Percentiles rank a stretch among this genome's conserved stretches.
phyloP scores from a whole-genome alignment of 2,888 invertebrate species.

The Odontomyia ornata region DNA sequence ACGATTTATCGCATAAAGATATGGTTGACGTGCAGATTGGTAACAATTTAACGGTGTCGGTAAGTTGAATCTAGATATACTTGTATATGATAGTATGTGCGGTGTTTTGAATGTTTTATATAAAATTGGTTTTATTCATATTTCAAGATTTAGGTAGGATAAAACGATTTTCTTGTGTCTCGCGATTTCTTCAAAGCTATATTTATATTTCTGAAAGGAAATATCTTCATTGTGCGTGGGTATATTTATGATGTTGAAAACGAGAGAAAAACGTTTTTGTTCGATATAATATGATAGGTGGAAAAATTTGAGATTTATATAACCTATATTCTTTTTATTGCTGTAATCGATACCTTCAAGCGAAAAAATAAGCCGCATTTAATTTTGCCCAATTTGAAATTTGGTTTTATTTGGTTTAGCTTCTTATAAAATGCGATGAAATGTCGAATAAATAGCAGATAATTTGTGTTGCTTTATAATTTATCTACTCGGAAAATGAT shows the following conservation, averaged over 20 bases:
- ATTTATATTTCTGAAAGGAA: neutral
- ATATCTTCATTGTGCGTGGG: neutral
- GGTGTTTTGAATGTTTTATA: neutral
- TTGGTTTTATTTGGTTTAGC: too few relatives aligned
- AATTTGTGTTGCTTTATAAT: too few relatives aligned
- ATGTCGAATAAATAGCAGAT: too few relatives aligned
- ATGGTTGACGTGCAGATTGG: conserved; percentile 63
- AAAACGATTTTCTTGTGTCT: neutral
- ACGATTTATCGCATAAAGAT: conserved; percentile 63
- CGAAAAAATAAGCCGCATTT: too few relatives aligned
- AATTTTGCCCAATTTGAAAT: too few relatives aligned
- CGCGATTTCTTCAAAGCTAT: neutral
- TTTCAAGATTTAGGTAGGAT: neutral
- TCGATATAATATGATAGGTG: too few relatives aligned
- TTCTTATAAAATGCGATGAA: too few relatives aligned
- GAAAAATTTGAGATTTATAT: too few relatives aligned
- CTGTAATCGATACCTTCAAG: too few relatives aligned
- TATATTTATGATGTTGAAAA: neutral
- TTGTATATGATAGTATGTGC: neutral
- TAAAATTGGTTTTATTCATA: neutral
- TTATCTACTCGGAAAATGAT: too few relatives aligned
- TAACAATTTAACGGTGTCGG: conserved; percentile 63
- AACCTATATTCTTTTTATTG: too few relatives aligned
- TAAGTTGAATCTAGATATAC: conserved; percentile 53
- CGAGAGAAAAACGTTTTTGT: too few relatives aligned